These are phyloP conservation scores for Nematolebias whitei DNA, from an alignment of 2,113 vertebrate genomes.

Conservation along the genomic window DNA sequence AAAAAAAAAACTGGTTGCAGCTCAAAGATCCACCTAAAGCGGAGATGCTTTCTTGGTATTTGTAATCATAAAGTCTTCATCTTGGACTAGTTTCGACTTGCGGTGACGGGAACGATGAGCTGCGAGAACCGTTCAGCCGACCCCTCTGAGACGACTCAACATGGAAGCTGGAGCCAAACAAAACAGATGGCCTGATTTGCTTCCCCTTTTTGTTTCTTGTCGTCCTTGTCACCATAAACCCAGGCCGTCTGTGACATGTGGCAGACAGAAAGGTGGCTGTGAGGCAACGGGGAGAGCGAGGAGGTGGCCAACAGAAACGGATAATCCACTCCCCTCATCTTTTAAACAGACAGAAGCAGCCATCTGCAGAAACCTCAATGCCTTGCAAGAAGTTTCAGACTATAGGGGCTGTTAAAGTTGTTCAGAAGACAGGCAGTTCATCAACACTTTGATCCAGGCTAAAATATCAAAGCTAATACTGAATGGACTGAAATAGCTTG, in stretches of 20 bases:
- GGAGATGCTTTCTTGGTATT: neutral
- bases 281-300: neutral
- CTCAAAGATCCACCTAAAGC: neutral
- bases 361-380: conserved; percentile 7
- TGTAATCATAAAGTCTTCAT: neutral
- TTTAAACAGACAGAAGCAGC: conserved; percentile 35
- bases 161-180: conserved; percentile 46
- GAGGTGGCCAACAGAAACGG: neutral
- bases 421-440: too few species aligned
- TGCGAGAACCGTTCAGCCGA: too few species aligned
- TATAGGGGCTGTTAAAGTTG: too few species aligned
- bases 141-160: conserved; percentile 28
- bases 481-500: too few species aligned
- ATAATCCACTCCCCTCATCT: conserved; percentile 3
- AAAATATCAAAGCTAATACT: too few species aligned
- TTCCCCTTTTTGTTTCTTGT: conserved; percentile 39
- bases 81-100: neutral
- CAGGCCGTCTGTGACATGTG: neutral
- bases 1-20: neutral
- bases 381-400: neutral
- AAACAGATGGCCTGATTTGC: conserved; percentile 35
- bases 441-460: too few species aligned
- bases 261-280: neutral
- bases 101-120: conserved; percentile 6
- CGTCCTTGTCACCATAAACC: conserved; percentile 39